Base-by-base conservation (phyloP, 1,140 invertebrate species). In the Drosophila sturtevanti region DNA sequence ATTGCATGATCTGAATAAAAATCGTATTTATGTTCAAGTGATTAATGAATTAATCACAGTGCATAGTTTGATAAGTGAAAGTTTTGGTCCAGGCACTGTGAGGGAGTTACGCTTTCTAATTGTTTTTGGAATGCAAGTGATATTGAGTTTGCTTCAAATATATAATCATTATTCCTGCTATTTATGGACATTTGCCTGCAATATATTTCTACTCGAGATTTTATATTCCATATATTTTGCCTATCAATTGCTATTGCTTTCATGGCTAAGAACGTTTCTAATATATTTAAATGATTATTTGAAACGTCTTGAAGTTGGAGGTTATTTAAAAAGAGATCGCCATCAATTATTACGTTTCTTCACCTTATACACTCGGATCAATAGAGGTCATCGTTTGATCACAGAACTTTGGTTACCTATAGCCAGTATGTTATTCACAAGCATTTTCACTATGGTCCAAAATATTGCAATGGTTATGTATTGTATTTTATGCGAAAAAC, bases 211-310 rank as follows among this genome's bases (percentile, higher is more conserved):
- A 9, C 12, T 38, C 4, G 35, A 56, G 31, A 37, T 70, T 1
- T 56, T 70, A n/a, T 72, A 37, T 18, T 18, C 12, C 6, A 27
- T 24, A 16, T 70, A 62, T 12, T 10, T 70, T 2, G 69, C 37
- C 5, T 72, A 72, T 14, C 65, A 69, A 10, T 24, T 72, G 6
- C n/a, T 72, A 12, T 1, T 69, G 22, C 11, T 72, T 4, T 72
- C 44, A 2, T 72, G 58, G 27, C 5, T 70, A 0, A 3, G n/a
- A 27, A 4, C 35, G 0, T 55, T 72, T 2, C 41, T 16, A 1
- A 22, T 1, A 2, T 61, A 41, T 4, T n/a, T 72, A 12, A 16
- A 38, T 35, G 37, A 51, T 21, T 34, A 27, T 21, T n/a, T 35
- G 5, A 7, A n/a, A 12, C 5, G 18, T 1, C 21, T 9, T 0